Evolutionary conservation across 2,113 vertebrate species (phyloP).

Genomic region (Neofelis nebulosa): DNA sequence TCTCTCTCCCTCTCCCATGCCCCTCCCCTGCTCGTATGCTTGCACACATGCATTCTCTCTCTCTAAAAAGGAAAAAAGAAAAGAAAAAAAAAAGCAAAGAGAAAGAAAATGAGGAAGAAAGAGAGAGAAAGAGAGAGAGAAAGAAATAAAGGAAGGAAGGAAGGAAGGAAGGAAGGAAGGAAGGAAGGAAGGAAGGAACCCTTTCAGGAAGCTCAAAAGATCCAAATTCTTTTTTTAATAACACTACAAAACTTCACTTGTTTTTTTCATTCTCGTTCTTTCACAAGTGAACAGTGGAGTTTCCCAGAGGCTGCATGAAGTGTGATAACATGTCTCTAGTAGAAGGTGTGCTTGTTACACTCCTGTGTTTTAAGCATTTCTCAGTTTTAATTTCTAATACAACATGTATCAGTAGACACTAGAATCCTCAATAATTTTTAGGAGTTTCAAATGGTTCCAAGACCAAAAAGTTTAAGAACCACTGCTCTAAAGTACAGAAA

Average conservation of each 20-base stretch:
- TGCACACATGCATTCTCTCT: too few relatives aligned
- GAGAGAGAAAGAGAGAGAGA: too few relatives aligned
- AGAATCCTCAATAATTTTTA: constrained; percentile 24
- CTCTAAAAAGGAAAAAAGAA: too few relatives aligned
- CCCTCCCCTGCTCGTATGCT: too few relatives aligned
- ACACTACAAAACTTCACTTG: background rate
- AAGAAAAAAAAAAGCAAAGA: too few relatives aligned
- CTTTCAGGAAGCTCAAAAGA: background rate
- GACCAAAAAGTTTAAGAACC: constrained; percentile 13
- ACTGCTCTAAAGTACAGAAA: background rate
- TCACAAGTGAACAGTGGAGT: background rate
- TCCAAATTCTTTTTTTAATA: constrained; percentile 33
- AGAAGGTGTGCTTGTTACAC: background rate
- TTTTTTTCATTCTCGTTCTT: background rate
- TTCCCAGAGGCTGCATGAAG: background rate
- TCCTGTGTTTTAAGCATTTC: background rate
- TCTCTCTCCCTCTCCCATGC: too few relatives aligned
- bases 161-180: too few relatives aligned
- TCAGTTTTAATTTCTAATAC: constrained; percentile 50
- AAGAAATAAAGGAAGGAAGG: too few relatives aligned
- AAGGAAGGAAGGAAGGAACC: background rate
- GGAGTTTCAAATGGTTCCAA: background rate
- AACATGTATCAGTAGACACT: background rate
- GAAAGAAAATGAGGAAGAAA: too few relatives aligned
- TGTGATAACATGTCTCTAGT: background rate